A percentile compares a stretch with the other conserved stretches of the same genome.
Evolutionary conservation across 2,888 invertebrate species (phyloP).

Genomic region (Carterocephalus palaemon): DNA sequence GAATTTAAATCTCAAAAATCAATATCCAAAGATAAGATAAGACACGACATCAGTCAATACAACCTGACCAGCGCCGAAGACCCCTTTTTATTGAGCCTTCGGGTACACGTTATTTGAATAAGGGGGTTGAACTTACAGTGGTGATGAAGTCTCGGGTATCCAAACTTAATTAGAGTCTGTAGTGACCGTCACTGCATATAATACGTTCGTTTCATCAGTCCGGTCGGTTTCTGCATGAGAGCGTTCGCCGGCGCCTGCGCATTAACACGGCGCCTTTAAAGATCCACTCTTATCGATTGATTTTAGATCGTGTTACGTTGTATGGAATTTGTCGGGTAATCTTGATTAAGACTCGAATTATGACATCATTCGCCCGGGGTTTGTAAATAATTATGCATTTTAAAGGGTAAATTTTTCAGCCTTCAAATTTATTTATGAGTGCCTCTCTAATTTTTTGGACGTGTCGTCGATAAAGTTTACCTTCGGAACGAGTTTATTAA

Average conservation of each 20-base stretch:
- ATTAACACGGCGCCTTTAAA: constrained; percentile 55
- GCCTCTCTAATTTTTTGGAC: constrained; percentile 14
- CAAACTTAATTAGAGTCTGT: constrained; percentile 72
- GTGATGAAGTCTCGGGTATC: constrained; percentile 40
- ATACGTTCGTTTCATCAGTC: constrained; percentile 73
- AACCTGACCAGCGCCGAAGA: constrained; percentile 41
- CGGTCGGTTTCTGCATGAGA: constrained; percentile 70
- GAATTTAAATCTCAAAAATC: constrained; percentile 68
- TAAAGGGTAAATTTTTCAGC: constrained; percentile 21
- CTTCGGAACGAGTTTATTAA: constrained; percentile 11
- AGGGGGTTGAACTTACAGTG: constrained; percentile 40
- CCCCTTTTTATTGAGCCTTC: constrained; percentile 21
- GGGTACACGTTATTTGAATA: constrained; percentile 3
- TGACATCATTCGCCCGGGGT: constrained; percentile 21
- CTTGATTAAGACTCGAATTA: constrained; percentile 33
- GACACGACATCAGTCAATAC: constrained; percentile 42
- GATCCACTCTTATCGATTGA: constrained; percentile 52
- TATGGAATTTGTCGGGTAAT: constrained; percentile 28
- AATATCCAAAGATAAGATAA: constrained; percentile 73
- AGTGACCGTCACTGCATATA: constrained; percentile 73
- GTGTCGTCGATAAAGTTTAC: constrained; percentile 20
- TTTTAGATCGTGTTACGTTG: constrained; percentile 59
- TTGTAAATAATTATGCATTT: constrained; percentile 25
- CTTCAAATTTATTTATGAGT: constrained; percentile 16
- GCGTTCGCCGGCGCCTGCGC: constrained; percentile 59